Base-by-base conservation (phyloP, 2,113 vertebrate genomes). In the Ictalurus furcatus region DNA sequence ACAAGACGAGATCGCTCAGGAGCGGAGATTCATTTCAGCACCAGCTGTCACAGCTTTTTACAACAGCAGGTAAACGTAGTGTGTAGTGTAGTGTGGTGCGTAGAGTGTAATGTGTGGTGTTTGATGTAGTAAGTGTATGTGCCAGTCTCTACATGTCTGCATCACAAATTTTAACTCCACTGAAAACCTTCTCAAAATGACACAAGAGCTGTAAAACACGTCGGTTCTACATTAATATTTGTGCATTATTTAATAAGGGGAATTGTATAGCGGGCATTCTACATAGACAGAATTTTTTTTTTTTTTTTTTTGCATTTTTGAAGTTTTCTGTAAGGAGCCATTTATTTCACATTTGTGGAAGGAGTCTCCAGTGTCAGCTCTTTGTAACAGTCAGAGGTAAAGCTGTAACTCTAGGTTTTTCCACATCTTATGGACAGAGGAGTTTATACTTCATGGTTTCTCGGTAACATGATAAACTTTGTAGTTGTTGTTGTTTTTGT, bases 11-110 rank as follows among this genome's bases (percentile, higher is more conserved):
- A 14, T 61, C 2, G 34, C 21, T 83, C 58, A 61, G 81, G 2
- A 83, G 81, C 11, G 5, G 34, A 83, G 30, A 37, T 83, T 83
- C 81, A 40, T 61, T 83, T 83, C 56, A 83, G 81, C 56, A 61
- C 56, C 56, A 61, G 81, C 81, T 61, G 81, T 83, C 81, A 40
- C 2, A 21, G 56, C 58, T 37, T 61, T 83, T 83, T 61, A 83
- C 56, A 11, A 40, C 81, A 83, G 81, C 81, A 83, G 81, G 81
- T 83, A 83, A 83, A 61, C 23, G 58, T 40, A 61, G 79, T 56
- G 52, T 81, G 74, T 79, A 54, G 52, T 34, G 52, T 48, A 48
- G 44, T 9, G 52, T 81, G 28, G 58, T 83, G 79, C 52, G 78
- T 54, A 81, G 71, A 6, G 56, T 83, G 78, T 19, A 56, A 6